Evolutionary conservation across 2,888 invertebrate species (phyloP), one percentile per base, ranked within the genome.

Genomic region (Idaea biselata): DNA sequence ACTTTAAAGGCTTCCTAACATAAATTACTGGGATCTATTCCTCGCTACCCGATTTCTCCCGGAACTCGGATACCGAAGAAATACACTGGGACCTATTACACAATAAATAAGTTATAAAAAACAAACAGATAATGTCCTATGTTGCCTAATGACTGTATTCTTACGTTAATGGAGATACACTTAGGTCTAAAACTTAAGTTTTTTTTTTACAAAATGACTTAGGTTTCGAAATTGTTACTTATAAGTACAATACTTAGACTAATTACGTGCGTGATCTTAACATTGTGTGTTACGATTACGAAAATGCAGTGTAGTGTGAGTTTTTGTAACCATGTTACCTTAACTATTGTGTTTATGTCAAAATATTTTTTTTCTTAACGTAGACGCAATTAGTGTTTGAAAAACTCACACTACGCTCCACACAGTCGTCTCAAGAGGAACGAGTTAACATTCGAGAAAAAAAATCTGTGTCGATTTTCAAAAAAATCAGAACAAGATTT

Each of bases 181-280:
- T 90, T 90, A 91, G 72, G 82, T 79, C 89, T 90, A 89, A 82
- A 88, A 89, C 91, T 89, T 90, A 91, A 83, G 84, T 83, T 83
- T 88, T 86, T 25, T n/a, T 89, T 91, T 91, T 92, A 92, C 91
- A 92, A 89, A 91, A 92, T 92, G 92, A 92, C 92, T 92, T 92
- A 92, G 92, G 90, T 87, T 92, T 91, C 91, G 91, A 92, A 91
- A 87, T 89, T 89, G 89, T 90, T 90, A 87, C 91, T 87, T 91
- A 92, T 90, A 91, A 90, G 90, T 91, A 91, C 91, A 85, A 83
- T 82, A 87, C 91, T 90, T 79, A 81, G 87, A 88, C 87, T 89
- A 90, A 88, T 79, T 81, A 88, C 84, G 89, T 89, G 90, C 87
- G 89, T 83, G 86, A 82, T 85, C 79, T 77, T 72, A 73, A 81